Evolutionary conservation across 2,888 invertebrate species (phyloP), one percentile per base, ranked within the genome.

Genomic region (Philonicus albiceps): DNA sequence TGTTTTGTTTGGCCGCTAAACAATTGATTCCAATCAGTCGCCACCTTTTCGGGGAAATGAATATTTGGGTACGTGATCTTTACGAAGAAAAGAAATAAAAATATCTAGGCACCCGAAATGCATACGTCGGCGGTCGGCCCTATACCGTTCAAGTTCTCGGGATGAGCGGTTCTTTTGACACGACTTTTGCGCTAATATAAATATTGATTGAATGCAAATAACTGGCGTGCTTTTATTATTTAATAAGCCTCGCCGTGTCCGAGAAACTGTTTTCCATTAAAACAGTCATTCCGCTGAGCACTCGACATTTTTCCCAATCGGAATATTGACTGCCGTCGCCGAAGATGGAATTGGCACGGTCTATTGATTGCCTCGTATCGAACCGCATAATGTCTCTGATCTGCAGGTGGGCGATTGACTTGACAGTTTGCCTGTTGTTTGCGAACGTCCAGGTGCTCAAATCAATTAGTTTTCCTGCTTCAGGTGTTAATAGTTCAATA

Each of bases 401-500:
- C 30, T 83, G 81, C 81, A 83, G 64, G 81, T 83, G 81, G 81
- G 81, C 81, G 81, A 22, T 8, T 64, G 43, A 30, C 40, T n/a
- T 64, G 73, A 30, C 40, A 37, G 27, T 55, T 13, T 72, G 40
- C 27, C 16, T 30, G 40, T 16, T 81, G 53, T 34, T 55, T 34
- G 73, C 84, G 40, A 84, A 43, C 40, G 84, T 84, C 84, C 84
- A 84, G 84, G 84, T 84, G 84, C 84, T 73, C 31, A 73, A 43
- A 84, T 40, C 84, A 73, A 84, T 84, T 84, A 73, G 43, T 84
- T 84, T 73, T 73, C 84, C 84, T 84, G 72, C 84, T 27, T 84
- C 84, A 84, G 84, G 84, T 84, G 84, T 84, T 84, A 84, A 84
- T 84, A 84, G 84, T 84, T 84, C 84, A 84, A 84, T 73, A 73